Conservation (phyloP, 2,113 vertebrate genomes). For the Indicator indicator region DNA sequence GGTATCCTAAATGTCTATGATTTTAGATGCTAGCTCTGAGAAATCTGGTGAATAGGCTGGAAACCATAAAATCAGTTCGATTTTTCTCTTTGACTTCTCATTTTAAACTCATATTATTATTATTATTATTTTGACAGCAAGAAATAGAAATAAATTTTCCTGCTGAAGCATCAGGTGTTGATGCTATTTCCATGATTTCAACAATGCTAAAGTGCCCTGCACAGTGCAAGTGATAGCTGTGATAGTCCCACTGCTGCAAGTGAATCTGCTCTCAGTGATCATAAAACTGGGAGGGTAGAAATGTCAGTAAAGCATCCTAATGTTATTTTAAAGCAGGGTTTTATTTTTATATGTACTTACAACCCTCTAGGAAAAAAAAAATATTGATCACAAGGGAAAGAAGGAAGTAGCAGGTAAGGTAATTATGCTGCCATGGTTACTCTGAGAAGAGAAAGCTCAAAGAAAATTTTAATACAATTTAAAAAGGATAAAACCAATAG, state of each 20-base stretch:
- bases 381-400: not conserved
- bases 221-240: not conserved
- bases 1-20: not conserved
- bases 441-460: not conserved
- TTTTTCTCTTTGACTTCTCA: constrained; percentile 14
- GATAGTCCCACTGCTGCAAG: not conserved
- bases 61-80: not conserved
- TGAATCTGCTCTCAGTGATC: not conserved
- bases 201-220: not conserved
- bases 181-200: not conserved
- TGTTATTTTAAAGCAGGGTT: not conserved
- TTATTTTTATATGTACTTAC: not conserved
- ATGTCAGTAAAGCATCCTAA: not conserved
- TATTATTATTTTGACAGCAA: not conserved
- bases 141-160: not conserved
- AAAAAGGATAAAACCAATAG: not conserved
- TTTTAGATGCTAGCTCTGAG: not conserved
- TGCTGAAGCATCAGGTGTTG: not conserved
- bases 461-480: not conserved
- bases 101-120: constrained; percentile 14
- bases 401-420: constrained; percentile 8
- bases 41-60: not conserved
- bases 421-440: constrained; percentile 56
- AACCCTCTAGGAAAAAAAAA: not conserved
- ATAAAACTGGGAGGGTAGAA: not conserved